These are phyloP conservation scores for Drosophila borborema DNA, from an alignment of 2,888 invertebrate species.

Conservation along the genomic window DNA sequence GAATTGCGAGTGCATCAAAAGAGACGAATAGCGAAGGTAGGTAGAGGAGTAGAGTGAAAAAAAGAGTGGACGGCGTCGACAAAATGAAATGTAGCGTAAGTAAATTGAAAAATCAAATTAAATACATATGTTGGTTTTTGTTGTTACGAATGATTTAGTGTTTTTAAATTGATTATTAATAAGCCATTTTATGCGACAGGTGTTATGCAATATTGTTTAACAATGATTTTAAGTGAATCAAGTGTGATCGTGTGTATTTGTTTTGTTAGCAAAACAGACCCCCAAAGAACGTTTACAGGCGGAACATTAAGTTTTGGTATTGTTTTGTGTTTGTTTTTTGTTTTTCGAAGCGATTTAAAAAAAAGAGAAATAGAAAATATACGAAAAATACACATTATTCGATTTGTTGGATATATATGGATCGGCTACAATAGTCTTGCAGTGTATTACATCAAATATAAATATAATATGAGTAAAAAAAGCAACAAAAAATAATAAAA, in stretches of 20 bases:
- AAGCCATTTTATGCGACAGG: constrained; percentile 49
- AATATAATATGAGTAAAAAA: constrained; percentile 47
- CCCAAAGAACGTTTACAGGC: constrained; percentile 83
- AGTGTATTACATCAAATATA: constrained; percentile 52
- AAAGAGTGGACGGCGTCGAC: constrained; percentile 34
- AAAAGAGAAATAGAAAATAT: constrained; percentile 85
- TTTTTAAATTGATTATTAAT: constrained; percentile 57
- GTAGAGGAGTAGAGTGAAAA: constrained; percentile 17
- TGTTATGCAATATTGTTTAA: constrained; percentile 46
- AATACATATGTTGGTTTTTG: background rate
- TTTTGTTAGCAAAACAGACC: constrained; percentile 82
- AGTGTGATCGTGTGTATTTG: constrained; percentile 43
- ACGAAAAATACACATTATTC: constrained; percentile 83
- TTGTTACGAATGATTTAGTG: constrained; percentile 28
- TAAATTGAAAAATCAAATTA: constrained; percentile 16
- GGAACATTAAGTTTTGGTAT: constrained; percentile 71
- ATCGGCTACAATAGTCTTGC: constrained; percentile 57
- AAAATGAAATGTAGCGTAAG: constrained; percentile 29
- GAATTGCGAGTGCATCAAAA: constrained; percentile 30
- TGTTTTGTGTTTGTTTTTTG: constrained; percentile 36
- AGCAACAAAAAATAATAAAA: constrained; percentile 43
- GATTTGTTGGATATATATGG: constrained; percentile 73
- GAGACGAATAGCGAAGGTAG: constrained; percentile 17
- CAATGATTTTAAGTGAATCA: constrained; percentile 56
- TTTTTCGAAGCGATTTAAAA: constrained; percentile 84